Base-by-base conservation (phyloP, 2,888 invertebrate genomes). In the Pelosia muscerda region DNA sequence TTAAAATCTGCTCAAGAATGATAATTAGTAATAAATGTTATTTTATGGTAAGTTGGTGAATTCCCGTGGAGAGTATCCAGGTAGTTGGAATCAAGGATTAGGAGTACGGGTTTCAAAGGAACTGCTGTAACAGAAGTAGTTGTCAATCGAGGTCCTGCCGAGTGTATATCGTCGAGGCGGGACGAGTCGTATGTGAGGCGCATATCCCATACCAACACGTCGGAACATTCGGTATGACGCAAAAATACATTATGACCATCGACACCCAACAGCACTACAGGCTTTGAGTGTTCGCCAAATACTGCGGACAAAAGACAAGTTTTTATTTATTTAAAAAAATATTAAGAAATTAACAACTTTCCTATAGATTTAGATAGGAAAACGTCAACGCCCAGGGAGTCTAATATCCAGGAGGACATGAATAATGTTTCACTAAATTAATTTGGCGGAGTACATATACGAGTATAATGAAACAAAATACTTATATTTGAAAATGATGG, bases 1-100 rank as follows among this genome's bases (percentile, higher is more conserved):
- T 49, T 60, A 3, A 28, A 59, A 15, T 56, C 13, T 22, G 11
- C 38, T 69, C 11, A 69, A 8, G 62, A 65, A 59, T 59, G 42
- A 53, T 68, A 77, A 75, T 69, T 88, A 81, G 63, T 84, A 79
- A 77, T 80, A 71, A 88, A 90, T 38, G 86, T 89, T 23, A 92
- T 88, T 75, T 86, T 88, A 75, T 92, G 92, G 68, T 89, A 90
- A 9, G 90, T 89, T 9, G 88, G 83, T 19, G 77, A 65, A 57
- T 94, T 95, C 31, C 92, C 92, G 59, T 94, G 90, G 65, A 96
- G 91, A 69, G 94, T 96, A 80, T 96, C 96, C 0, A 93, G 95
- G 85, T 96, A 96, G 81, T 96, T 96, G 13, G 96, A 96, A 81
- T 96, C 96, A 3, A 96, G 87, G 22, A 96, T 92, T 38, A 96